phyloP scores from a whole-genome alignment of 2,113 vertebrate genomes.

The Nesospiza acunhae region DNA sequence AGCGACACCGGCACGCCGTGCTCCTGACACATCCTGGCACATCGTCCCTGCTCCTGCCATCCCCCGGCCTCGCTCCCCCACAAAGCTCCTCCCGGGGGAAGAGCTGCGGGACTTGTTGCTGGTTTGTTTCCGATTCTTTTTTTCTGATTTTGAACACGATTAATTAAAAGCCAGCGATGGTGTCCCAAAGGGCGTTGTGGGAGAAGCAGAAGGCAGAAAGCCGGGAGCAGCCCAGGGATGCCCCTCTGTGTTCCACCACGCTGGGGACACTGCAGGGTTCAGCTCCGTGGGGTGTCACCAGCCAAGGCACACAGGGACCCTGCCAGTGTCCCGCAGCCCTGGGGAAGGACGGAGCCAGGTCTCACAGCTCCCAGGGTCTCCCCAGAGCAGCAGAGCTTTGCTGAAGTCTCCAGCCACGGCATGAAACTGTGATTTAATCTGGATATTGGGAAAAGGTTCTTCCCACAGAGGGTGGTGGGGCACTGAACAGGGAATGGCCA shows the following conservation, averaged over 20 bases:
- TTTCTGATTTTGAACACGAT: neutral
- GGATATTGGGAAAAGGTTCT: neutral
- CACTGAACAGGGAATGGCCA: neutral
- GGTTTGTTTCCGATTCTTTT: neutral
- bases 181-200: neutral
- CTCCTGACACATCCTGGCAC: neutral
- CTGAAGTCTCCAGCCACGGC: neutral
- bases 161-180: neutral
- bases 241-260: accelerated
- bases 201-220: neutral
- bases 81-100: neutral
- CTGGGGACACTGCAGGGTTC: neutral
- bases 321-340: accelerated
- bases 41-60: neutral
- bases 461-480: neutral
- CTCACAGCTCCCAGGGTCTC: neutral
- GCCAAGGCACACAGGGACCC: neutral
- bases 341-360: neutral
- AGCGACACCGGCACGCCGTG: neutral
- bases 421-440: neutral
- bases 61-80: accelerated
- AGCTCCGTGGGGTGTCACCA: neutral
- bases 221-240: neutral
- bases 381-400: neutral
- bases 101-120: neutral